Base-by-base conservation (phyloP, 1,140 invertebrate genomes). In the Plutomurus gul region DNA sequence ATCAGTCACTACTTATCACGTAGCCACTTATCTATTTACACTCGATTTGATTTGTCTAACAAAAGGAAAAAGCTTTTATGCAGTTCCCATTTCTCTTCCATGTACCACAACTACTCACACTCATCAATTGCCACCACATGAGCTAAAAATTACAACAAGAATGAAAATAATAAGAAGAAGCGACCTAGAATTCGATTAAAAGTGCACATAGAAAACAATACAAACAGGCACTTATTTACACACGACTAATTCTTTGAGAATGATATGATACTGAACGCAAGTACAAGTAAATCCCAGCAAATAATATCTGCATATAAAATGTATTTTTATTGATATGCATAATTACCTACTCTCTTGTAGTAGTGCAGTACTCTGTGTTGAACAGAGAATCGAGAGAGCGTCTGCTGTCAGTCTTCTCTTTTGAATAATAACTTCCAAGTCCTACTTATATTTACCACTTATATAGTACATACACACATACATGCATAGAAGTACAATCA, bases 81-180 rank as follows among this genome's bases (percentile, higher is more conserved):
- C 27, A 65, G 56, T 30, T 65, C 56, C 30, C 56, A 65, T 65
- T 65, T 65, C 56, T 65, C 36, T 65, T 65, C n/a, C n/a, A n/a
- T n/a, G n/a, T n/a, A n/a, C n/a, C n/a, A n/a, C n/a, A n/a, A n/a
- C n/a, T n/a, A n/a, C n/a, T n/a, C n/a, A n/a, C n/a, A n/a, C 56
- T 65, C 56, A 65, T 65, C 56, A 65, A 65, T 65, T n/a, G 56
- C 25, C 25, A 65, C 16, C 36, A 60, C 56, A 65, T 65, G 56
- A n/a, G 56, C 11, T 65, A 33, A 33, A 33, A 8, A 65, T 65
- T 65, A 65, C 39, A 30, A 16, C 16, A 49, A 49, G 25, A 65
- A 65, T n/a, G 25, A 65, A 65, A 65, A 33, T 65, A 36, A 36
- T 65, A 36, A 4, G 11, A 65, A 30, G n/a, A n/a, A 65, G 30